phyloP scores from a whole-genome alignment of 2,888 invertebrate species.

The Archips xylosteana region DNA sequence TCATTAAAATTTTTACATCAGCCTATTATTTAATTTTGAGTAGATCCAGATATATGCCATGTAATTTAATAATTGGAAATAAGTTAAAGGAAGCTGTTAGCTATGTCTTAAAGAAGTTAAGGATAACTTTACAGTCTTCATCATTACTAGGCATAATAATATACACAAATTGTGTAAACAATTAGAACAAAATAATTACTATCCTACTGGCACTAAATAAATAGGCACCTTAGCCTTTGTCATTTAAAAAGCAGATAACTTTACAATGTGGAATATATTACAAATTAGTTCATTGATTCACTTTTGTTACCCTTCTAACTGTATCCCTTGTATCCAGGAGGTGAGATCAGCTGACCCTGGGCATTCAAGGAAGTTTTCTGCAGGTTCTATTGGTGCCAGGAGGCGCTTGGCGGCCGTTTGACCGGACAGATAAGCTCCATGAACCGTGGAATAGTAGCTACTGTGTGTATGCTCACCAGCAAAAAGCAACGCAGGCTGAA shows the following conservation, averaged over 20 bases:
- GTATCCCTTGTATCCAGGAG: constrained; percentile 95
- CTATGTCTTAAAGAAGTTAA: background rate
- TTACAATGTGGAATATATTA: constrained; percentile 41
- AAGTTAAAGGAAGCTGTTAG: constrained; percentile 11
- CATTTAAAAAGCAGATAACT: constrained; percentile 33
- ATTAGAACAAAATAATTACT: constrained; percentile 18
- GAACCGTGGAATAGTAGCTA: constrained; percentile 97
- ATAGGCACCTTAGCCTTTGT: constrained; percentile 31
- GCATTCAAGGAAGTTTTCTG: constrained; percentile 89
- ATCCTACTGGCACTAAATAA: constrained; percentile 24
- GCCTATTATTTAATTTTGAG: background rate
- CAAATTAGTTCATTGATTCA: constrained; percentile 32
- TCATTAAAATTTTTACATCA: background rate
- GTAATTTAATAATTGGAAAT: background rate
- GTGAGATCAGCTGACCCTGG: constrained; percentile 92
- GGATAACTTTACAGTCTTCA: constrained; percentile 21
- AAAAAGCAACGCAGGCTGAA: constrained; percentile 93
- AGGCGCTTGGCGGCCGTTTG: constrained; percentile 92
- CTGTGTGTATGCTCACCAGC: constrained; percentile 98
- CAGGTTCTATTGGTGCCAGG: constrained; percentile 86
- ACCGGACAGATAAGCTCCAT: constrained; percentile 96
- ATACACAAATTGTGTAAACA: constrained; percentile 27
- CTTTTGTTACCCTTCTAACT: constrained; percentile 84
- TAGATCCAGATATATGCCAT: background rate
- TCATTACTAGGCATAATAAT: constrained; percentile 28